Evolutionary conservation across 2,888 invertebrate species (phyloP).

Genomic region (Drosophila meridionalis): DNA sequence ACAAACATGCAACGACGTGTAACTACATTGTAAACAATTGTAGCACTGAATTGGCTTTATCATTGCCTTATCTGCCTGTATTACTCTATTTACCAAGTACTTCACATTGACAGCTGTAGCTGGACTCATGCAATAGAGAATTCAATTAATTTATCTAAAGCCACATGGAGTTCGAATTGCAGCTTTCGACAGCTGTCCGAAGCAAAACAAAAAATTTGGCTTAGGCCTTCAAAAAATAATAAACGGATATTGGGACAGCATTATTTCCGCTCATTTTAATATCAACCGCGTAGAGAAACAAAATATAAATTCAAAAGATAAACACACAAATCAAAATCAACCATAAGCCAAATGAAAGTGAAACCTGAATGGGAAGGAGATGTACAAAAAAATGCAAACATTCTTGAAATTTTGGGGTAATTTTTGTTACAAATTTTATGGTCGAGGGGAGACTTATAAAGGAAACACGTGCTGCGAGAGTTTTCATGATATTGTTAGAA

Average conservation of each 20-base stretch:
- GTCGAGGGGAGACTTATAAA: slow-evolving; percentile 58
- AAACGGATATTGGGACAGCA: slow-evolving; percentile 62
- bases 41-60: slow-evolving; percentile 57
- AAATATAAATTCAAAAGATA: slow-evolving; percentile 60
- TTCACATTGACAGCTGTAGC: slow-evolving; percentile 73
- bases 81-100: slow-evolving; percentile 66
- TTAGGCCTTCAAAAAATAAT: slow-evolving; percentile 24
- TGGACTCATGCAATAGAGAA: slow-evolving; percentile 20
- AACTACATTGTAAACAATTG: slow-evolving; percentile 63
- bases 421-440: slow-evolving; percentile 57
- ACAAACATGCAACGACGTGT: slow-evolving; percentile 15
- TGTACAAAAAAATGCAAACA: slow-evolving; percentile 35
- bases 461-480: slow-evolving; percentile 68
- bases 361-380: slow-evolving; percentile 46
- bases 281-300: slow-evolving; percentile 34
- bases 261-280: slow-evolving; percentile 71
- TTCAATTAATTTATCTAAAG: slow-evolving; percentile 41
- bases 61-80: slow-evolving; percentile 47
- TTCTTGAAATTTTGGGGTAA: slow-evolving; percentile 69
- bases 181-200: slow-evolving; percentile 58
- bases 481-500: slow-evolving; percentile 52
- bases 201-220: slow-evolving; percentile 17
- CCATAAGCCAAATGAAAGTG: slow-evolving; percentile 59
- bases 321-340: slow-evolving; percentile 70
- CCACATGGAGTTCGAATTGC: slow-evolving; percentile 56